phyloP scores from a whole-genome alignment of 2,113 vertebrate species.

The Stictonetta naevosa region DNA sequence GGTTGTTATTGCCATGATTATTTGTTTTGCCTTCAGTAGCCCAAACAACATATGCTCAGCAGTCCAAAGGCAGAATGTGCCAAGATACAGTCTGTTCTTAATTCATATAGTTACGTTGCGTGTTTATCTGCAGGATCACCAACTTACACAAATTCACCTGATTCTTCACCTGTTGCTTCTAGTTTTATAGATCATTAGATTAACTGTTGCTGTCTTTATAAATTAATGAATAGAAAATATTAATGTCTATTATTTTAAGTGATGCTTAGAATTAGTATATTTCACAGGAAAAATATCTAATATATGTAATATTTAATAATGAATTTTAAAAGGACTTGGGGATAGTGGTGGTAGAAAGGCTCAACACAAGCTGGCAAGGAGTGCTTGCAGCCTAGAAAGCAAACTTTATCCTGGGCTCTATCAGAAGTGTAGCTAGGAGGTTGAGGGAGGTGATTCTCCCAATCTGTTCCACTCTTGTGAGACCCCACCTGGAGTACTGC shows the following conservation, averaged over 20 bases:
- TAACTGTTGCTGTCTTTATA: not conserved
- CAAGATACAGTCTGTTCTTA: not conserved
- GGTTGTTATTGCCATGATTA: conserved; percentile 10
- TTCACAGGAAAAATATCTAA: not conserved
- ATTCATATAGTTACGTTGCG: not conserved
- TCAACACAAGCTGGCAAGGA: not conserved
- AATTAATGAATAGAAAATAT: not conserved
- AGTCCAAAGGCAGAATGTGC: not conserved
- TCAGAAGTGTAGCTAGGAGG: not conserved
- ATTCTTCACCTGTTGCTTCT: not conserved
- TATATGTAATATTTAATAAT: not conserved
- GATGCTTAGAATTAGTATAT: not conserved
- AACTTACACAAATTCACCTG: not conserved
- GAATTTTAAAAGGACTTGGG: not conserved
- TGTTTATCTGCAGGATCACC: not conserved
- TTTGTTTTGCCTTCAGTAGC: conserved; percentile 21
- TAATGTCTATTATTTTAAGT: not conserved
- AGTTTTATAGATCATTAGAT: not conserved
- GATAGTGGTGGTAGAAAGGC: not conserved
- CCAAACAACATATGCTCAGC: not conserved
- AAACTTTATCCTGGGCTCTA: not conserved
- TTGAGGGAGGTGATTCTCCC: not conserved
- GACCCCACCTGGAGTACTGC: not conserved
- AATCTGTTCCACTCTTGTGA: not conserved
- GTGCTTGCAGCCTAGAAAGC: not conserved